Conservation (phyloP, 2,888 invertebrate genomes). For the Stenoptilia bipunctidactyla region DNA sequence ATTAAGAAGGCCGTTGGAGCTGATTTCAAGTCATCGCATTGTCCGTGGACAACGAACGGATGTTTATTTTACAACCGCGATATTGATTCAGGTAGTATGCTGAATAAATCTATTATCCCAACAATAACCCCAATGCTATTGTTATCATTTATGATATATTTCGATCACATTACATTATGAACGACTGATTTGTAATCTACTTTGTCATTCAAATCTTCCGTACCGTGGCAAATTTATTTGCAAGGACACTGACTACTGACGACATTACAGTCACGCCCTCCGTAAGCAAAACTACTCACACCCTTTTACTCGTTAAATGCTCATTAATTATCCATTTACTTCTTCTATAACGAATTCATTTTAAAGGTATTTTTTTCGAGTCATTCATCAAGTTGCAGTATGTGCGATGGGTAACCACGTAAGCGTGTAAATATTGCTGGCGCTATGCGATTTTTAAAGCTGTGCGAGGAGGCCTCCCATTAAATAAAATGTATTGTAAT, state of each 20-base stretch:
- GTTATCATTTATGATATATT: slow-evolving; percentile 35
- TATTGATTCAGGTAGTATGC: slow-evolving; percentile 57
- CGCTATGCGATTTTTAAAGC: slow-evolving; percentile 39
- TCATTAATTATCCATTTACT: slow-evolving; percentile 51
- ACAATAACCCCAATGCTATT: slow-evolving; percentile 39
- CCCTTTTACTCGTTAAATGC: slow-evolving; percentile 56
- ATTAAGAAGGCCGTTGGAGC: slow-evolving; percentile 46
- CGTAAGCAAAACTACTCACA: slow-evolving; percentile 26
- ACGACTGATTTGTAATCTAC: slow-evolving; percentile 22
- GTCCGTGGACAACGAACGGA: slow-evolving; percentile 44
- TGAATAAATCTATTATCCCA: slow-evolving; percentile 56
- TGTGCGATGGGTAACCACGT: slow-evolving; percentile 26
- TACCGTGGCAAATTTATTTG: slow-evolving; percentile 44
- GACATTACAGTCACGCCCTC: slow-evolving; percentile 47
- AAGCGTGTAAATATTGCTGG: slow-evolving; percentile 21
- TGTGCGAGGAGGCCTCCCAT: slow-evolving; percentile 58
- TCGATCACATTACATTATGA: slow-evolving; percentile 39
- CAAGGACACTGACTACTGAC: slow-evolving; percentile 22
- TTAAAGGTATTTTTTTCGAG: not conserved
- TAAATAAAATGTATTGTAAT: slow-evolving; percentile 14
- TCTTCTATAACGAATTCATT: slow-evolving; percentile 3
- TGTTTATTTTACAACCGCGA: slow-evolving; percentile 58
- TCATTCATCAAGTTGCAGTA: not conserved
- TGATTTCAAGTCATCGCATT: slow-evolving; percentile 36
- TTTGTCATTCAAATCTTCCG: slow-evolving; percentile 26